A percentile compares a stretch with the other conserved stretches of the same genome.
Evolutionary conservation across 30 jellyfish, hydroid and myxozoan genomes (phyloP).

Genomic region (Turritopsis dohrnii): DNA sequence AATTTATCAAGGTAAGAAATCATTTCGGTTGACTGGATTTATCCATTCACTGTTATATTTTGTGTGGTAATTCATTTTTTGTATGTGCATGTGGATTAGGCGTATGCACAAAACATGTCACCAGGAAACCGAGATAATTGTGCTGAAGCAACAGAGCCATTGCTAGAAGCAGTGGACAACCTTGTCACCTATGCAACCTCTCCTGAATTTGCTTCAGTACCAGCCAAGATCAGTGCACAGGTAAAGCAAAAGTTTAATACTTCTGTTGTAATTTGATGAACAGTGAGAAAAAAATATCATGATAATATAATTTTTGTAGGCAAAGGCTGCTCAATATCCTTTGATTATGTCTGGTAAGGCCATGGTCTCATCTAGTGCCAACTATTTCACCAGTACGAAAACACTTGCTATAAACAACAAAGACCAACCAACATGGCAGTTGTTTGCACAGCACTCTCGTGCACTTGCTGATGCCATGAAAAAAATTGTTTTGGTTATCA

Average conservation of each 20-base stretch:
- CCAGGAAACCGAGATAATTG: slow-evolving; percentile 65
- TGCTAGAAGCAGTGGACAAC: slow-evolving; percentile 86
- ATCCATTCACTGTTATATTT: not conserved
- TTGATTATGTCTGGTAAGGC: slow-evolving; percentile 92
- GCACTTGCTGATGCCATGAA: slow-evolving; percentile 97
- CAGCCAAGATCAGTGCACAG: slow-evolving; percentile 96
- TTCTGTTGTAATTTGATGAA: not conserved
- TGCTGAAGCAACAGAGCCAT: slow-evolving; percentile 68
- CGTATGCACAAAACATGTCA: slow-evolving; percentile 72
- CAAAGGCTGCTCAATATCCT: slow-evolving; percentile 95
- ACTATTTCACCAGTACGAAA: slow-evolving; percentile 79
- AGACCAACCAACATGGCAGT: slow-evolving; percentile 89
- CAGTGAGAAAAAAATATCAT: not conserved
- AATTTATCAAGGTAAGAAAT: slow-evolving; percentile 65
- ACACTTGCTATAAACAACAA: slow-evolving; percentile 77
- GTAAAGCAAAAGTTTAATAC: slow-evolving; percentile 16
- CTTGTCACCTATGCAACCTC: slow-evolving; percentile 88
- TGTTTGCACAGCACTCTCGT: slow-evolving; percentile 89
- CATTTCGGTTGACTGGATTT: not conserved
- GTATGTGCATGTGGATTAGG: too few relatives aligned
- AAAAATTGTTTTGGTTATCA: slow-evolving; percentile 81
- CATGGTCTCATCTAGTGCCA: slow-evolving; percentile 89
- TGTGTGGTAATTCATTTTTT: not conserved
- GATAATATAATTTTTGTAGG: slow-evolving; percentile 37
- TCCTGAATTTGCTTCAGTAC: slow-evolving; percentile 91